These are phyloP conservation scores for Diacarnus erythraeanus DNA, from an alignment of 37 sponge, comb jelly and placozoan species.

Conservation along the genomic window DNA sequence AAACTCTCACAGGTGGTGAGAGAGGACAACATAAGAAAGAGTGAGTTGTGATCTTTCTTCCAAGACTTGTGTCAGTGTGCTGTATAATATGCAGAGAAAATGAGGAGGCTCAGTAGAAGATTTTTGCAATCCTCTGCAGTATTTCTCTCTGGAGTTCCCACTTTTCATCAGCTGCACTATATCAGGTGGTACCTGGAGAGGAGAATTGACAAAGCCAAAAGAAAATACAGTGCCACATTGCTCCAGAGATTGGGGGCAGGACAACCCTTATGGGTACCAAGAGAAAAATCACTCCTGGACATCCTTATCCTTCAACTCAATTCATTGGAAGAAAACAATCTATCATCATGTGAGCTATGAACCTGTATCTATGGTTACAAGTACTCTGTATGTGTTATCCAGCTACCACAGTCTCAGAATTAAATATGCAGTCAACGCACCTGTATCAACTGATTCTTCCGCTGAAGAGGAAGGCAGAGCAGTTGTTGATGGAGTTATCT, in stretches of 20 bases:
- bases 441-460: not conserved
- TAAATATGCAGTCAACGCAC: constrained; percentile 16
- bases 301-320: not conserved
- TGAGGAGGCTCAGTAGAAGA: not conserved
- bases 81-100: not conserved
- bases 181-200: not conserved
- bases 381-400: not conserved
- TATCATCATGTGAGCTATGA: constrained; percentile 9
- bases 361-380: not conserved
- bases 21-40: no score
- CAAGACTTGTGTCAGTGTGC: no score
- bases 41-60: no score
- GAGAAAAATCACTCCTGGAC: constrained; percentile 15
- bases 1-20: no score
- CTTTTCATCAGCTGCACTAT: not conserved
- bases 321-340: constrained; percentile 4
- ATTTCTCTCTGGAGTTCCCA: not conserved
- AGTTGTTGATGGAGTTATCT: not conserved
- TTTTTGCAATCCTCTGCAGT: not conserved
- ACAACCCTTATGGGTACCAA: constrained; percentile 24
- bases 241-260: constrained; percentile 13
- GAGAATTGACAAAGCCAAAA: not conserved
- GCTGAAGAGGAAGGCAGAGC: not conserved
- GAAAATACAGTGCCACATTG: constrained; percentile 16
- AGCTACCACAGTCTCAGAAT: constrained; percentile 27